Conservation (phyloP, 2,797 vertebrate species). For the Pseudochromis fuscus region DNA sequence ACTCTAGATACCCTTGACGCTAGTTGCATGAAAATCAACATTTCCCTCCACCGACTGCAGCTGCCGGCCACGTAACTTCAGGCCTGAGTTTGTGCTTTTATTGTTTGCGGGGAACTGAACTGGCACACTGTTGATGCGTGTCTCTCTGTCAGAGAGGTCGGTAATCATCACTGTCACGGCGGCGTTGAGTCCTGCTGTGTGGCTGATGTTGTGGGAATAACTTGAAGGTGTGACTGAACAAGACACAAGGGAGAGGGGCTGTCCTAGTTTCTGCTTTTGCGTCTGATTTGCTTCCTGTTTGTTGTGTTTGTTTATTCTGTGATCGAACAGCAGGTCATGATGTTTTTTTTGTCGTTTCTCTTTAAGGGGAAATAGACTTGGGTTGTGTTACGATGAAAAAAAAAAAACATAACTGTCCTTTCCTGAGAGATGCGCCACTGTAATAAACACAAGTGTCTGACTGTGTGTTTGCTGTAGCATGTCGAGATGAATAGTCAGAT, state of each 20-base stretch:
- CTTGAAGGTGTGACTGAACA: conserved; percentile 53
- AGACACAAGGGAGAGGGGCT: conserved; percentile 28
- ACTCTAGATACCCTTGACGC: background rate
- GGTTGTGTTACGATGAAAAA: conserved; percentile 6
- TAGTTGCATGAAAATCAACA: background rate
- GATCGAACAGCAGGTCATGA: conserved; percentile 19
- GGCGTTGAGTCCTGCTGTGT: conserved; percentile 34
- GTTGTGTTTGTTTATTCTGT: conserved; percentile 16
- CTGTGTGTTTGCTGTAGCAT: conserved; percentile 42
- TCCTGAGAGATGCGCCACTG: background rate
- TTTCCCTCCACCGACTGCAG: background rate
- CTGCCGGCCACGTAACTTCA: background rate
- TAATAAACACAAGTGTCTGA: background rate
- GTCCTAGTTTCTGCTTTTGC: conserved; percentile 47
- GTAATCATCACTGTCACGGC: conserved; percentile 43
- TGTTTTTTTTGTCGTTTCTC: background rate
- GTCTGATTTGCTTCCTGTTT: conserved; percentile 3
- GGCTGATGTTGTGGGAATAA: conserved; percentile 53
- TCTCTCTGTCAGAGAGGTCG: conserved; percentile 30
- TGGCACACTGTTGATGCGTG: conserved; percentile 5
- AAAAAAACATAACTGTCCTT: background rate
- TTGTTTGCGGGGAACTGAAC: conserved; percentile 29
- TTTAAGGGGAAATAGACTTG: background rate
- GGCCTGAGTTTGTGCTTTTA: conserved; percentile 10
- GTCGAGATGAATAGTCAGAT: conserved; percentile 52